These are phyloP conservation scores for Podarcis cretensis DNA, from an alignment of 2,113 vertebrate species.

Conservation along the genomic window DNA sequence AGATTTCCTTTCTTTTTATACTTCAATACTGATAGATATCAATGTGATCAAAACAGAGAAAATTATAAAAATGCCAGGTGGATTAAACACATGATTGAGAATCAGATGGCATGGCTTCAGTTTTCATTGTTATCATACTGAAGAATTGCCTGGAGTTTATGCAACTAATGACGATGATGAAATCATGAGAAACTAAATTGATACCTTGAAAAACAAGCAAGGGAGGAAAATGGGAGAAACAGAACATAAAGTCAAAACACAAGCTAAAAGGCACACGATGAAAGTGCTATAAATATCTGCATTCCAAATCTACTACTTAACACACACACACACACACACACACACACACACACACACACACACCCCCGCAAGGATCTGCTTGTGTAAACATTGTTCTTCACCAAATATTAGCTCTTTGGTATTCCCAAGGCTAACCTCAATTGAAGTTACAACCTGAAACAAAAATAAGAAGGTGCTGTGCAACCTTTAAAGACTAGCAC, in stretches of 20 bases:
- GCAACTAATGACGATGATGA: neutral
- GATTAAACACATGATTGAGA: neutral
- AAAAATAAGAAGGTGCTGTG: neutral
- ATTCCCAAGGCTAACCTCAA: neutral
- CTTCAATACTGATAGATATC: neutral
- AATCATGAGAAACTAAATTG: neutral
- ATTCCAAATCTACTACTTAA: neutral
- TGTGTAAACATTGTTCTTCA: neutral
- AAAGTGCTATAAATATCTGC: neutral
- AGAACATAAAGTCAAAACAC: neutral
- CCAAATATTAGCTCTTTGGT: neutral
- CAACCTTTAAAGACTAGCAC: neutral
- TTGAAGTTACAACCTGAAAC: neutral
- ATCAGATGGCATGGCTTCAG: neutral
- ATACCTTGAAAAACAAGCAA: neutral
- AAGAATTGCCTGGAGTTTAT: neutral
- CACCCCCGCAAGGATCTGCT: no score
- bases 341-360: no score
- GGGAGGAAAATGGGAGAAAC: neutral
- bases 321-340: no score
- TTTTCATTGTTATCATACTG: neutral
- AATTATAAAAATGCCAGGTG: neutral
- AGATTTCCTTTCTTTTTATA: neutral
- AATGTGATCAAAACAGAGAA: neutral
- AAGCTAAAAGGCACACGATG: neutral